These are phyloP conservation scores for Sylvia atricapilla DNA, from an alignment of 2,113 vertebrate genomes.

Conservation along the genomic window DNA sequence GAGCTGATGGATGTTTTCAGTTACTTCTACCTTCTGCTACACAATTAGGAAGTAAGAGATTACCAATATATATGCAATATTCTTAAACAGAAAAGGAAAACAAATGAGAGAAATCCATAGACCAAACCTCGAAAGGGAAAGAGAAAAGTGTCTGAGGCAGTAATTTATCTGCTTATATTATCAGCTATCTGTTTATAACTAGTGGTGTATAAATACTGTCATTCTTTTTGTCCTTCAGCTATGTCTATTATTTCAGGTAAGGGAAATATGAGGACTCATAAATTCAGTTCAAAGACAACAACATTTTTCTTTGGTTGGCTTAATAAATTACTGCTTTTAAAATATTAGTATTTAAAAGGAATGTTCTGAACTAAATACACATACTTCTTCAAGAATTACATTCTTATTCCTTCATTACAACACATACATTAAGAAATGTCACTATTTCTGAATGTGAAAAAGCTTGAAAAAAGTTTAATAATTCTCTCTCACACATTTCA, in stretches of 20 bases:
- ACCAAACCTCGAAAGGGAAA: background rate
- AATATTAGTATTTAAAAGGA: background rate
- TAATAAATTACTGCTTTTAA: background rate
- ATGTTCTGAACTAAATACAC: background rate
- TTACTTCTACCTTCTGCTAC: background rate
- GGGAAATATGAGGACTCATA: background rate
- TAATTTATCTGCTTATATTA: background rate
- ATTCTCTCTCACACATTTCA: background rate
- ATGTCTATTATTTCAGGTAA: background rate
- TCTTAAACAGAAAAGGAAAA: background rate
- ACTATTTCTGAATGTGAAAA: background rate
- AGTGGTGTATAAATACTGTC: background rate
- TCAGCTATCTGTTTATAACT: background rate
- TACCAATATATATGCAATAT: background rate
- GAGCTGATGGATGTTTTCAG: background rate
- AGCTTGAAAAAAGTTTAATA: background rate
- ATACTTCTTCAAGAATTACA: background rate
- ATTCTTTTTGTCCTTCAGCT: background rate
- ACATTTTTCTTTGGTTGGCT: background rate
- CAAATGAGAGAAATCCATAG: background rate
- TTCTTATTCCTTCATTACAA: background rate
- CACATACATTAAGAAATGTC: background rate
- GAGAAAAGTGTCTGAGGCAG: background rate
- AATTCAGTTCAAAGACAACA: background rate
- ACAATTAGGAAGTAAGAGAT: background rate